Evolutionary conservation across 2,797 vertebrate species (phyloP), one percentile per base, ranked within the genome.

Genomic region (Xenopus petersii): DNA sequence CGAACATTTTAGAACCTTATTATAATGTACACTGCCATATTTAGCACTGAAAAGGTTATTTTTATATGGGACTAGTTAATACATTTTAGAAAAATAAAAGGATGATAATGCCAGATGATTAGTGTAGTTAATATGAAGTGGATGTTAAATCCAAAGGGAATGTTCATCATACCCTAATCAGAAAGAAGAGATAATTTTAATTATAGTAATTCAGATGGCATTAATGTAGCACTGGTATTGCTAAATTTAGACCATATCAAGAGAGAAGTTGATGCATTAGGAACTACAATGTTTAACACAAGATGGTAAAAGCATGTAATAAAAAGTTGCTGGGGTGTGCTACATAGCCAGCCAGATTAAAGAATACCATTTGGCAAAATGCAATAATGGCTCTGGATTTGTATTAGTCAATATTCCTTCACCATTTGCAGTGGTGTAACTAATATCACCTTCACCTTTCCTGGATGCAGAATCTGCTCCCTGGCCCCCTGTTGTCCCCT

Each of bases 141-240:
- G 46, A 15, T 71, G 69, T 71, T 49, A 61, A 70, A 71, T 71
- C 58, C 46, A 61, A 12, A 62, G 69, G 68, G 69, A 71, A 71
- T 71, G 69, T 71, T 62, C 69, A 71, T 62, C 58, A 62, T 71
- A 21, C n/a, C 42, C 17, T 61, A 71, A 71, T 71, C 58, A 71
- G 21, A 48, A 59, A 56, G 54, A 56, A 56, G 54, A 56, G 54
- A 56, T 56, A 26, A 46, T 70, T 30, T 59, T 71, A 71, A 71
- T 71, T 71, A 49, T 15, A 71, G 36, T 17, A 46, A 11, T 61
- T 62, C 49, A 51, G 21, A 13, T 51, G 69, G 26, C 58, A 62
- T 62, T 71, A 61, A 71, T 70, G 12, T 42, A 17, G 10, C 16
- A 68, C 24, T 36, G 26, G 30, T n/a, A 36, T 15, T 17, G 10